These are phyloP conservation scores for Heliconius aoede DNA, from an alignment of 2,888 invertebrate species.

Conservation along the genomic window DNA sequence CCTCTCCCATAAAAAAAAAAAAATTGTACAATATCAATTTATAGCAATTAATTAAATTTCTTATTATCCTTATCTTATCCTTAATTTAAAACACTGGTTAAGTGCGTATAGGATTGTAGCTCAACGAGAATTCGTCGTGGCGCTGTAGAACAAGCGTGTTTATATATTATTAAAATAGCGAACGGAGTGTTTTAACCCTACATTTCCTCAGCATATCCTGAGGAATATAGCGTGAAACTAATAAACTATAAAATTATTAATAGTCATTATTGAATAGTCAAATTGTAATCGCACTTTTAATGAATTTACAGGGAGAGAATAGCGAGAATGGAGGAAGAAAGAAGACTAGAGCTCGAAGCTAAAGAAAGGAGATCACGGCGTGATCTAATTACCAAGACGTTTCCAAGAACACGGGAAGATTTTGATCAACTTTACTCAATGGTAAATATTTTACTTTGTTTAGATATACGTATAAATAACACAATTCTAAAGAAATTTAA, in stretches of 20 bases:
- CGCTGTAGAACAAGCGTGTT: no score
- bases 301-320: constrained; percentile 66
- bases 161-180: no score
- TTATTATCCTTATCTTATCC: no score
- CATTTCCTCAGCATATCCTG: no score
- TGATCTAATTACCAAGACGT: constrained; percentile 86
- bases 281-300: neutral
- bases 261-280: neutral
- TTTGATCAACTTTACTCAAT: constrained; percentile 89
- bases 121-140: no score
- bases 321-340: constrained; percentile 81
- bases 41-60: no score
- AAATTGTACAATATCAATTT: no score
- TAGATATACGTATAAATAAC: neutral
- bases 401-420: constrained; percentile 88
- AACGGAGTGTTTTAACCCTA: no score
- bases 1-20: no score
- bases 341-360: constrained; percentile 78
- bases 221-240: no score
- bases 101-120: no score
- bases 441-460: constrained; percentile 58
- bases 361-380: constrained; percentile 79
- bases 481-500: neutral
- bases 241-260: neutral
- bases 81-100: no score